Evolutionary conservation across 2,888 invertebrate genomes (phyloP), one percentile per base, ranked within the genome.

Genomic region (Agapostemon virescens): DNA sequence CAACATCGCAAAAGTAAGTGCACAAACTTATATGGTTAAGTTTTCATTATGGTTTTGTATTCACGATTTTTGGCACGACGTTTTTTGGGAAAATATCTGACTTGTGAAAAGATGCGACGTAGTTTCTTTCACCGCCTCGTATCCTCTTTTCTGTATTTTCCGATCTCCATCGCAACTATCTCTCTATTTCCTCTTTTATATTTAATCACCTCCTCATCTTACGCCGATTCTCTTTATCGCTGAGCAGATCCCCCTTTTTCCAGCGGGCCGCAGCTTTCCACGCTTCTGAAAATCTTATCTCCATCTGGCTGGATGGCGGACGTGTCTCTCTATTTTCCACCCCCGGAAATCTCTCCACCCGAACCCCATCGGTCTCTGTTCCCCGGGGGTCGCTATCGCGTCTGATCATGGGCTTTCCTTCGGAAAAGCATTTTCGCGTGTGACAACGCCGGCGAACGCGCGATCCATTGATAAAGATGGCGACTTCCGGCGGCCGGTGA

Each of bases 391-490:
- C 23, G 40, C 67, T 74, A 74, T 75, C 77, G 69, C 33, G 20
- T 15, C 20, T 45, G 71, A 79, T 73, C 81, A 11, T 20, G 17
- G 42, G n/a, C 36, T 11, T 61, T 73, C 80, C 83, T 83, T 83
- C 40, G 74, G 70, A 49, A 74, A 77, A 77, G 63, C 71, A 45
- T 82, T 79, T 67, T 73, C 73, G 78, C 73, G 36, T 69, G 75
- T 76, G 71, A 58, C 83, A 49, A 52, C 76, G 69, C 36, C 69
- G 36, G 74, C 30, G 70, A 67, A 74, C 74, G 74, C 45, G 64
- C 69, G 78, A 83, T 82, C 68, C 67, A 1, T 33, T 67, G 83
- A 83, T 83, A 83, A 75, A 75, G 63, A 73, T 73, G 81, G 68
- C 82, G 75, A 74, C 79, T 82, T 82, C 83, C 79, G 78, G 64